These are phyloP conservation scores for Syritta pipiens DNA, from an alignment of 2,888 invertebrate genomes.

Conservation along the genomic window DNA sequence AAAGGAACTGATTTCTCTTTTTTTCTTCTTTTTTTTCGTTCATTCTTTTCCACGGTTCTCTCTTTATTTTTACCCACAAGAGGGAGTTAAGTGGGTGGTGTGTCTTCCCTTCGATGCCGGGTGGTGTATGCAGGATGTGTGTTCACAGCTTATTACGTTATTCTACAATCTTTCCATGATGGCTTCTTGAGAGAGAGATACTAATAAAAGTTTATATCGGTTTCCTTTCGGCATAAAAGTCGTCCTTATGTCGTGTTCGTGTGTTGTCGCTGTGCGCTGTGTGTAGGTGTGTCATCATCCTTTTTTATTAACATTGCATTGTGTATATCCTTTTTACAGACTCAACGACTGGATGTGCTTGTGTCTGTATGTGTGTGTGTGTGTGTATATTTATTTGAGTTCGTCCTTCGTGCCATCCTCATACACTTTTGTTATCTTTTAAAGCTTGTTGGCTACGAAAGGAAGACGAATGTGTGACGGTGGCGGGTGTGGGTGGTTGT, in stretches of 20 bases:
- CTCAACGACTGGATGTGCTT: constrained; percentile 33
- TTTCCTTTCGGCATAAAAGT: constrained; percentile 69
- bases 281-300: constrained; percentile 49
- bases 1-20: constrained; percentile 33
- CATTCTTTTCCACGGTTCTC: not conserved
- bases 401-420: too few relatives aligned
- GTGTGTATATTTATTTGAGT: constrained; percentile 54
- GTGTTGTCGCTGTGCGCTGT: not conserved
- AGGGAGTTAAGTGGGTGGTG: not conserved
- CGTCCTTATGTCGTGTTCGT: constrained; percentile 51
- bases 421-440: constrained; percentile 57
- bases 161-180: constrained; percentile 69
- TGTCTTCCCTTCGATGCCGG: too few relatives aligned
- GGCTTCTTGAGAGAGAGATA: constrained; percentile 69
- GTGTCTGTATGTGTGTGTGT: not conserved
- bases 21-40: constrained; percentile 24
- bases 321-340: constrained; percentile 68
- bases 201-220: constrained; percentile 70
- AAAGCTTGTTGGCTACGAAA: constrained; percentile 45
- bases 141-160: constrained; percentile 70
- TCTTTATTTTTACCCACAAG: constrained; percentile 25
- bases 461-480: constrained; percentile 16
- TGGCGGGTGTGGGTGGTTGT: constrained; percentile 14
- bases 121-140: constrained; percentile 47
- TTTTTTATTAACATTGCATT: constrained; percentile 68